These are phyloP conservation scores for Malurus leucopterus DNA, from an alignment of 2,797 vertebrate genomes.

Conservation along the genomic window DNA sequence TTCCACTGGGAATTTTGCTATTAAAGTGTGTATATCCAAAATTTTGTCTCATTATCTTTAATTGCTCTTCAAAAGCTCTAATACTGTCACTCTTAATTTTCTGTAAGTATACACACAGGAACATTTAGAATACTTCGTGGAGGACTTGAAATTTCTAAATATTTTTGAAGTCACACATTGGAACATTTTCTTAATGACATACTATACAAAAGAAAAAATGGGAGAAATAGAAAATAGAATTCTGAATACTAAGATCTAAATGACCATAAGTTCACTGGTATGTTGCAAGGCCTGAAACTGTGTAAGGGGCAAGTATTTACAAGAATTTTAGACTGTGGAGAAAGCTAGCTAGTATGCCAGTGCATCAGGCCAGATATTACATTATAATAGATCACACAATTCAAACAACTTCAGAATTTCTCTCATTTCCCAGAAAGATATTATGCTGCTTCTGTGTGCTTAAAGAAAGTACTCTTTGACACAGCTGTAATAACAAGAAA, in stretches of 20 bases:
- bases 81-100: neutral
- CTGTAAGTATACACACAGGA: neutral
- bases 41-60: neutral
- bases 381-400: constrained; percentile 5
- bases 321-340: neutral
- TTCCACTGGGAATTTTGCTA: neutral
- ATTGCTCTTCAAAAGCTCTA: constrained; percentile 6
- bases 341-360: neutral
- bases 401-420: constrained; percentile 54
- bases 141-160: neutral
- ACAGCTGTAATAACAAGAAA: constrained; percentile 13
- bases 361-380: neutral
- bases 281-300: neutral
- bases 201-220: neutral
- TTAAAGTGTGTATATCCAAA: neutral
- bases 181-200: neutral
- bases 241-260: neutral
- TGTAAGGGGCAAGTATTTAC: neutral
- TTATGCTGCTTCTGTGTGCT: constrained; percentile 3
- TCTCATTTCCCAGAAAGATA: constrained; percentile 41
- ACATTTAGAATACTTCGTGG: neutral
- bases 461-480: constrained; percentile 36
- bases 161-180: neutral
- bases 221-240: neutral
- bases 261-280: rapidly evolving